These are phyloP conservation scores for Metallyticus violacea DNA, from an alignment of 2,888 invertebrate species.

Conservation along the genomic window DNA sequence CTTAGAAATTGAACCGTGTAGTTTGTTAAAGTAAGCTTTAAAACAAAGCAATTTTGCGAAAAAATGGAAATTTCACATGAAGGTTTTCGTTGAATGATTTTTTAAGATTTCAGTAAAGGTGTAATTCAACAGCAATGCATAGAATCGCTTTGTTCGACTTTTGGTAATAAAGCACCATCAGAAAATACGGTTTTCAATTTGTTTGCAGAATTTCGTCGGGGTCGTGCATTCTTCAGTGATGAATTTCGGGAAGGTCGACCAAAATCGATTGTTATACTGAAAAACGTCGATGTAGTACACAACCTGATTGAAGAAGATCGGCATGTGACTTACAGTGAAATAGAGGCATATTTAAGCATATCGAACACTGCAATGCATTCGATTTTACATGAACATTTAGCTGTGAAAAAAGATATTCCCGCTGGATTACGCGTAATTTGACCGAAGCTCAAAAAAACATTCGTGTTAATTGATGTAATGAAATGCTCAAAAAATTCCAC, in stretches of 20 bases:
- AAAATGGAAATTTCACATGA: no score
- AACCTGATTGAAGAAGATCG: conserved; percentile 38
- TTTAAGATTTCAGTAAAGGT: no score
- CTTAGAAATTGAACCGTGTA: no score
- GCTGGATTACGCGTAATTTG: background rate
- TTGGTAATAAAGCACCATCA: conserved; percentile 35
- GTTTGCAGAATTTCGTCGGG: conserved; percentile 22
- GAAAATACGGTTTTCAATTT: conserved; percentile 32
- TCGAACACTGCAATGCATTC: background rate
- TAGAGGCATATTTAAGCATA: conserved; percentile 35
- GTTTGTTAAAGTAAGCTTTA: no score
- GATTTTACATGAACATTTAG: background rate
- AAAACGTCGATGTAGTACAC: conserved; percentile 39
- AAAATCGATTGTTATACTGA: conserved; percentile 35
- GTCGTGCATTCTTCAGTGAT: conserved; percentile 21
- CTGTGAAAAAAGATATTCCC: background rate
- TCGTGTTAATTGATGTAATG: background rate
- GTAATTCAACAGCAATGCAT: no score
- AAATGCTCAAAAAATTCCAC: background rate
- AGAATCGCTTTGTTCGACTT: no score
- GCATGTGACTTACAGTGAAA: conserved; percentile 38
- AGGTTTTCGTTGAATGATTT: no score
- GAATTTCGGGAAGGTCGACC: conserved; percentile 33
- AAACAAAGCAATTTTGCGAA: no score
- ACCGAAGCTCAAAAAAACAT: background rate